Base-by-base conservation (phyloP, 2,113 vertebrate genomes). In the Miniopterus natalensis region DNA sequence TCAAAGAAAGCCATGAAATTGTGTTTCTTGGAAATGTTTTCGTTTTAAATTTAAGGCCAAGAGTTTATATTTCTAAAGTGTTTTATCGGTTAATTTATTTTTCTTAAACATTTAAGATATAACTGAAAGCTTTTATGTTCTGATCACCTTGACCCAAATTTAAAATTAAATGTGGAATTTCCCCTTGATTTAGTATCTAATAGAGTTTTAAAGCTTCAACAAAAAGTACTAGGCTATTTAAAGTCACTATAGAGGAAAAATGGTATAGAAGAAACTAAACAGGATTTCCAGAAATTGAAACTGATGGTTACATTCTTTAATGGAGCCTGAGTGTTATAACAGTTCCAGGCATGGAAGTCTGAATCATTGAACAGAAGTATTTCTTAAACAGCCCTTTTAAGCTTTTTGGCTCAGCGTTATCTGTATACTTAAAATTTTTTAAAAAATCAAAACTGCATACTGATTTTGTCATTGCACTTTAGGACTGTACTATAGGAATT, bases 41-140 rank as follows among this genome's bases (percentile, higher is more conserved):
- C 53, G 80, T 57, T 92, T 75, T 15, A 40, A 84, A 57, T 79
- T 84, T n/a, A 86, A 91, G 27, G 57, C n/a, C 31, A 51, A 36
- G 78, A 53, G 29, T 70, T 81, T 31, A 68, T 87, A 61, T 14
- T 93, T 47, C 68, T 90, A 45, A 92, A 94, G 66, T 84, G 20
- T 87, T 89, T 92, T 86, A 8, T 84, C 51, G 91, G n/a, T 49
- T 91, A 75, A 53, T 90, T 77, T 91, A 49, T 71, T 95, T 90
- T 92, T 53, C 53, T 85, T 86, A 77, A 81, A 42, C 6, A 74
- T 65, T 95, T 94, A 75, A 94, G 71, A 91, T 84, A 15, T 80
- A 87, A n/a, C 53, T 61, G 18, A 89, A 95, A 92, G 36, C 29
- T 90, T 68, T 81, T 18, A 87, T 75, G 93, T 74, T 85, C 31